Evolutionary conservation across 2,888 invertebrate species (phyloP).

Genomic region (Branchellion lobata): DNA sequence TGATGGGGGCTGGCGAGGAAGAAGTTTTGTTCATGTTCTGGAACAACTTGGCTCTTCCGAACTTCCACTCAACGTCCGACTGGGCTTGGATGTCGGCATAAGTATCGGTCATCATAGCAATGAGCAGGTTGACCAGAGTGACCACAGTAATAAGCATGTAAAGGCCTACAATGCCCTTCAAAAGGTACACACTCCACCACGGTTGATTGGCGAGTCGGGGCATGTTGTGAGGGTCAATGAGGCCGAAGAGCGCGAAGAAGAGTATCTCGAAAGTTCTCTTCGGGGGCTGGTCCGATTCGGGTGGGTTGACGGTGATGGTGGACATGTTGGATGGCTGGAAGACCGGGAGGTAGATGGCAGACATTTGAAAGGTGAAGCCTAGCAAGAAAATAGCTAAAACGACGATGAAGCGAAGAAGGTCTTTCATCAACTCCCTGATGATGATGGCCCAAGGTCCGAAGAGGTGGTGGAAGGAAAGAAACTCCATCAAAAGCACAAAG

Average conservation of each 20-base stretch:
- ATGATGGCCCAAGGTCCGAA: conserved; percentile 99
- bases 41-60: conserved; percentile 94
- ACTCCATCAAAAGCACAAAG: conserved; percentile 91
- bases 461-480: conserved; percentile 95
- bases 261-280: conserved; percentile 86
- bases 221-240: conserved; percentile 70
- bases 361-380: conserved; percentile 82
- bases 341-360: conserved; percentile 74
- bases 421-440: conserved; percentile 75
- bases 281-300: not conserved
- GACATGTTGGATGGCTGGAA: not conserved
- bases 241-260: conserved; percentile 95
- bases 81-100: conserved; percentile 98
- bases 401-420: conserved; percentile 88
- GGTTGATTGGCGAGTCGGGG: conserved; percentile 65
- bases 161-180: conserved; percentile 78
- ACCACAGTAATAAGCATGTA: conserved; percentile 97
- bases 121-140: conserved; percentile 95
- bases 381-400: conserved; percentile 96
- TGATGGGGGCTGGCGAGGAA: conserved; percentile 94
- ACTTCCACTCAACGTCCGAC: conserved; percentile 99
- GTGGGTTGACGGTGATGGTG: not conserved
- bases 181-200: conserved; percentile 61
- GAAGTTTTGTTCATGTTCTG: conserved; percentile 96
- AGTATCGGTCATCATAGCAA: conserved; percentile 99